Evolutionary conservation across 2,113 vertebrate genomes (phyloP), one percentile per base, ranked within the genome.

Genomic region (Zosterops pallidus): DNA sequence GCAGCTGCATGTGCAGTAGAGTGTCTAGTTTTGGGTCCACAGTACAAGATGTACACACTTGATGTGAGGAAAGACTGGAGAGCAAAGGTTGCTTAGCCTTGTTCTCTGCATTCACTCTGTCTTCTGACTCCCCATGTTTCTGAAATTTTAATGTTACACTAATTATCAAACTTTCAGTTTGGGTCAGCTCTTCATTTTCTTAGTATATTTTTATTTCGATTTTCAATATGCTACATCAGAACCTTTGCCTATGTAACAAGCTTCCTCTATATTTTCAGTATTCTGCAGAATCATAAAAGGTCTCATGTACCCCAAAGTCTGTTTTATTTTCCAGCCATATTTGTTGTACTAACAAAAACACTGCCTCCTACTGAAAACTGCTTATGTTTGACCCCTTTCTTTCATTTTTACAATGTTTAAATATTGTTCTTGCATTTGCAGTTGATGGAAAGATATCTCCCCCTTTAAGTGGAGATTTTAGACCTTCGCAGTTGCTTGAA

Each of bases 371-470:
- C 14, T 49, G 26, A 87, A 76, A 90, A 79, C 16, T 13, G 21
- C 29, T 78, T 67, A 41, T n/a, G 28, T 53, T 70, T 0, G 2
- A 49, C 17, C n/a, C 7, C 6, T 35, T 70, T 70, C 18, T 91
- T 76, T 84, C 9, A 70, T 46, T 82, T 83, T 42, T 70, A 37
- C 29, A 0, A 5, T 35, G 28, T 88, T 63, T 41, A 67, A 88
- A 85, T 33, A 16, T 68, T 92, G 4, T 75, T 78, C n/a, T 92
- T 63, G 87, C 11, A 4, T 80, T 89, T 90, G 23, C 83, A 98
- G 97, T 94, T 79, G 92, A 97, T 26, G 94, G 92, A 39, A 97
- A 96, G 47, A 59, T 95, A 19, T 18, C n/a, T 3, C 93, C 96
- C 2, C 41, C 95, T 79, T 49, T 96, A 80, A 89, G 56, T 52